Evolutionary conservation across 2,797 vertebrate genomes (phyloP).

Genomic region (Ctenochaetus hawaiiensis): DNA sequence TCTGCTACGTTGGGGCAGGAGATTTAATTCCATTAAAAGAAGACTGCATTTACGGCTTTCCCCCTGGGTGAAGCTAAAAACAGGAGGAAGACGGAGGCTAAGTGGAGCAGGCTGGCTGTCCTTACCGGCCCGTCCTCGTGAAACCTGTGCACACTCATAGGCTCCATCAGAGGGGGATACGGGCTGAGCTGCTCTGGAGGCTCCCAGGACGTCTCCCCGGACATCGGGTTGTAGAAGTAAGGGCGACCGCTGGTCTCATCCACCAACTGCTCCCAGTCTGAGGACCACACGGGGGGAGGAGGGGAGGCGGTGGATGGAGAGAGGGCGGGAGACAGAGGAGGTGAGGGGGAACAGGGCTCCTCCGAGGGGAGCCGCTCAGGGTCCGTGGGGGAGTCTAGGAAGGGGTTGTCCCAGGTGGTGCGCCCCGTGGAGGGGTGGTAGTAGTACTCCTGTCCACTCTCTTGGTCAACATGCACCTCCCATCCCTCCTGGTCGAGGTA

Average conservation of each 20-base stretch:
- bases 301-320: slow-evolving; percentile 72
- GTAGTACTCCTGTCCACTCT: slow-evolving; percentile 92
- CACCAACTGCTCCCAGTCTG: slow-evolving; percentile 90
- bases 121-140: slow-evolving; percentile 88
- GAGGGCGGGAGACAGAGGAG: slow-evolving; percentile 68
- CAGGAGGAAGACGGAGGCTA: slow-evolving; percentile 65
- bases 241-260: slow-evolving; percentile 89
- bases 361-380: slow-evolving; percentile 30
- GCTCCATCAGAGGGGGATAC: slow-evolving; percentile 80
- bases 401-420: slow-evolving; percentile 94
- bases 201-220: slow-evolving; percentile 94
- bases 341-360: slow-evolving; percentile 60
- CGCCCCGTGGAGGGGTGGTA: slow-evolving; percentile 90
- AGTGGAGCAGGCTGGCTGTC: slow-evolving; percentile 77
- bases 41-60: slow-evolving; percentile 73
- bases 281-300: slow-evolving; percentile 60
- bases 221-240: slow-evolving; percentile 93
- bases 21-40: slow-evolving; percentile 75
- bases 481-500: slow-evolving; percentile 81
- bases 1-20: slow-evolving; percentile 70
- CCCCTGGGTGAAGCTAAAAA: slow-evolving; percentile 78
- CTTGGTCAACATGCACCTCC: slow-evolving; percentile 91
- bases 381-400: slow-evolving; percentile 69
- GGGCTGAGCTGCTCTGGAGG: slow-evolving; percentile 80
- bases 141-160: slow-evolving; percentile 74